Evolutionary conservation across 2,888 invertebrate species (phyloP).

Genomic region (Anoncus sp.): DNA sequence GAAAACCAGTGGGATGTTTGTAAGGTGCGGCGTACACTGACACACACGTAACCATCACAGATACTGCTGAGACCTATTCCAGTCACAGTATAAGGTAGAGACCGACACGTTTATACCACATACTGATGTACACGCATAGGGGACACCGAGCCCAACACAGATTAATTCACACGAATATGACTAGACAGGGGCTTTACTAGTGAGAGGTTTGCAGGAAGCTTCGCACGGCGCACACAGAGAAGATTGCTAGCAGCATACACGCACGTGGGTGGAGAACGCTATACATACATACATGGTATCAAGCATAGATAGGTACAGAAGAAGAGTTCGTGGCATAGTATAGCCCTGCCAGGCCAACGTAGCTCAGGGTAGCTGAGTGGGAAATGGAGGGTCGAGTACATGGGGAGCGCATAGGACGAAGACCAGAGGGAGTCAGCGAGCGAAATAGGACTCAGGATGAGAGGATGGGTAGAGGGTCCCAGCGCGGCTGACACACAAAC

Average conservation of each 20-base stretch:
- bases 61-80: conserved; percentile 32
- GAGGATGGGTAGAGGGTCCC: conserved; percentile 73
- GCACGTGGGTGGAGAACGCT: conserved; percentile 58
- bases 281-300: conserved; percentile 47
- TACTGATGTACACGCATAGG: conserved; percentile 10
- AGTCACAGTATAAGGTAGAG: conserved; percentile 26
- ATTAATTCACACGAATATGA: conserved; percentile 64
- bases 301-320: conserved; percentile 47
- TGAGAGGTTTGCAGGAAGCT: conserved; percentile 48
- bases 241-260: conserved; percentile 56
- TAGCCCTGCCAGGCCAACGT: conserved; percentile 67
- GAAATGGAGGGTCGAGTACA: conserved; percentile 70
- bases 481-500: conserved; percentile 83
- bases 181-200: conserved; percentile 43
- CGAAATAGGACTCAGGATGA: conserved; percentile 57
- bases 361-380: conserved; percentile 75
- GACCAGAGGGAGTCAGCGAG: conserved; percentile 14
- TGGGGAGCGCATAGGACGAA: conserved; percentile 59
- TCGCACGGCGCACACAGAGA: conserved; percentile 43
- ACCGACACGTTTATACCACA: conserved; percentile 47
- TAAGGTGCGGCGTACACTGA: conserved; percentile 62
- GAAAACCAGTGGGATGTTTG: conserved; percentile 63
- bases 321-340: conserved; percentile 54
- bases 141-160: conserved; percentile 54
- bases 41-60: conserved; percentile 29